Base-by-base conservation (phyloP, 1,140 invertebrate species). In the Gryllus bimaculatus region DNA sequence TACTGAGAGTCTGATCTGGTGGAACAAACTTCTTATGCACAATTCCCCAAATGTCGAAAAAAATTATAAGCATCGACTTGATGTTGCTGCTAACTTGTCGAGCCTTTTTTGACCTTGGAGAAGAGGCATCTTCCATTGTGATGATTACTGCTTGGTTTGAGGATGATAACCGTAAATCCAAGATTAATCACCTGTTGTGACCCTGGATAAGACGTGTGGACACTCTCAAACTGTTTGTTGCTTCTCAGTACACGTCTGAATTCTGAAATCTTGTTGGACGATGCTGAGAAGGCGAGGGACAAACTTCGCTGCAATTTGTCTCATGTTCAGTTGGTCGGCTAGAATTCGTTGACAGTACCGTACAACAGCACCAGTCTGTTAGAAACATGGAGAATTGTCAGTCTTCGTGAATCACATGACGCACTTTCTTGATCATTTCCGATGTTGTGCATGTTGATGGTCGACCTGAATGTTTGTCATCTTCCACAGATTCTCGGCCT, bases 281-380 rank as follows among this genome's bases (percentile, higher is more conserved):
- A n/a, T 48, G 10, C 47, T 48, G 8, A 76, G 47, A 12, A 76
- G 47, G 18, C 75, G 39, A 8, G 75, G 75, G 8, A 76, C 75
- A 76, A 48, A 76, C 48, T 76, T 76, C n/a, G 15, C 75, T 47
- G 75, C 75, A 76, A 76, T 76, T 39, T 8, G 75, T 47, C 20
- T 26, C 8, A 76, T 10, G 75, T 76, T 76, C 0, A 76, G n/a
- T 7, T 47, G 8, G 1, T 76, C 47, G 12, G 26, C 15, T 48
- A 76, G 15, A 76, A 48, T 76, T 47, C 18, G 75, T 12, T 76
- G 75, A 48, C 26, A 76, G 47, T 76, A 15, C n/a, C 26, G n/a
- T 48, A 76, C 8, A 18, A 76, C n/a, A 26, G 0, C 47, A 2
- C 15, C 8, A 75, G n/a, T n/a, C 5, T 75, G 8, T 76, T 15